phyloP scores from a whole-genome alignment of 2,797 vertebrate species.

The Tadarida brasiliensis region DNA sequence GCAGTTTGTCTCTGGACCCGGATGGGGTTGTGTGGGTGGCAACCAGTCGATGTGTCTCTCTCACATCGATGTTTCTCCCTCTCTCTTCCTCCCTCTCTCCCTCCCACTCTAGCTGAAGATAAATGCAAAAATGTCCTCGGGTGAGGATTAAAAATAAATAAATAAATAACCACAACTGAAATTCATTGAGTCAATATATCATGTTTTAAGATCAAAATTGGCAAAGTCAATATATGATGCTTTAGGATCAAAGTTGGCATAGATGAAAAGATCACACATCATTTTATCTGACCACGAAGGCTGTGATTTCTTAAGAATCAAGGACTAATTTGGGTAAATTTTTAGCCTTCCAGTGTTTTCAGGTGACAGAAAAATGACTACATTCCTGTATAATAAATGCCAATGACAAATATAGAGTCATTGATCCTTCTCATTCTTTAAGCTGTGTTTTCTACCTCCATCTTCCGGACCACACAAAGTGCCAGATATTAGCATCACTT shows the following conservation, averaged over 20 bases:
- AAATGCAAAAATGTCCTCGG: no score
- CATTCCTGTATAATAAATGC: neutral
- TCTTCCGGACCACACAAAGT: neutral
- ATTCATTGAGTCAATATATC: neutral
- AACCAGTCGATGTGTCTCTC: no score
- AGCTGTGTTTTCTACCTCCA: neutral
- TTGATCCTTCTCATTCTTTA: neutral
- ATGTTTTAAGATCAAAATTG: neutral
- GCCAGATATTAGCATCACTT: neutral
- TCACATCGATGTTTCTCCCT: no score
- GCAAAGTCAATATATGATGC: neutral
- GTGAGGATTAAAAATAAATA: no score
- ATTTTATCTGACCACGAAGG: neutral
- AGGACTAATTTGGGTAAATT: neutral
- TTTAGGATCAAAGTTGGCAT: conserved; percentile 17
- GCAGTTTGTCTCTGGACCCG: no score
- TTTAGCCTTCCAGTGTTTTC: conserved; percentile 37
- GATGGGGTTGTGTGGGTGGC: no score
- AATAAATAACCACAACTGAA: conserved; percentile 16
- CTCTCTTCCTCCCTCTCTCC: no score
- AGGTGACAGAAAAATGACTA: neutral
- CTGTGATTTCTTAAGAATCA: conserved; percentile 1
- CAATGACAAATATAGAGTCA: neutral
- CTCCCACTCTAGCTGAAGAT: no score
- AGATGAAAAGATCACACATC: neutral